phyloP scores from a whole-genome alignment of 2,888 invertebrate species.

The Cremastinae sp. region DNA sequence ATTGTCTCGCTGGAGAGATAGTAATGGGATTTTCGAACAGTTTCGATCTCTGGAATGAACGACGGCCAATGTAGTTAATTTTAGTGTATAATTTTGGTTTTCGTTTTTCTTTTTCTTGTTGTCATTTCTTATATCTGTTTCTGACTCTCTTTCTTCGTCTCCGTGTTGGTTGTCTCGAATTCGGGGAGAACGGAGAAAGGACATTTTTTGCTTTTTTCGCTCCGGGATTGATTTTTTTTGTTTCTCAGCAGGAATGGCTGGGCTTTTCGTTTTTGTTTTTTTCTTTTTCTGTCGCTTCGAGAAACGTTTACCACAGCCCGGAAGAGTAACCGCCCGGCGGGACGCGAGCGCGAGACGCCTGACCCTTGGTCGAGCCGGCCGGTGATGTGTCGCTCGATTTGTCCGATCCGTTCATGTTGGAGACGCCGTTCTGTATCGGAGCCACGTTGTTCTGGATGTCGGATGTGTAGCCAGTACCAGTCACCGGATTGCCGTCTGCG shows the following conservation, averaged over 20 bases:
- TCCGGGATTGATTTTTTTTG: conserved; percentile 40
- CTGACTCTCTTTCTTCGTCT: conserved; percentile 38
- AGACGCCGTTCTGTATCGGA: conserved; percentile 81
- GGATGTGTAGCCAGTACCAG: conserved; percentile 81
- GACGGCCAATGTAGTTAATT: conserved; percentile 55
- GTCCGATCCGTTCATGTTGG: conserved; percentile 73
- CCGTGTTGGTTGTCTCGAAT: conserved; percentile 28
- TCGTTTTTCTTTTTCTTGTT: conserved; percentile 41
- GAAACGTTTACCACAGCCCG: conserved; percentile 84
- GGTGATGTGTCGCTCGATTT: conserved; percentile 76
- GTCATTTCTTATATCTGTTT: conserved; percentile 8
- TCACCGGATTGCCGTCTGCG: conserved; percentile 82
- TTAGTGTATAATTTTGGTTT: conserved; percentile 51
- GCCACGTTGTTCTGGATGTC: conserved; percentile 70
- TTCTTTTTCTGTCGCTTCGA: conserved; percentile 1
- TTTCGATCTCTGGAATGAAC: conserved; percentile 62
- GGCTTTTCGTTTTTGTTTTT: conserved; percentile 47
- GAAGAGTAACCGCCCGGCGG: conserved; percentile 87
- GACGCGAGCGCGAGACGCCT: conserved; percentile 83
- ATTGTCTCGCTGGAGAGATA: conserved; percentile 28
- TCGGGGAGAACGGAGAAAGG: conserved; percentile 34
- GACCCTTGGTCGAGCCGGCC: conserved; percentile 76
- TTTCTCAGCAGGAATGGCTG: conserved; percentile 49
- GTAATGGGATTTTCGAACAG: conserved; percentile 52
- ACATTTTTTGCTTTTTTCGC: conserved; percentile 14